phyloP scores from a whole-genome alignment of 2,888 invertebrate species.

The Parapristionchus giblindavisi region DNA sequence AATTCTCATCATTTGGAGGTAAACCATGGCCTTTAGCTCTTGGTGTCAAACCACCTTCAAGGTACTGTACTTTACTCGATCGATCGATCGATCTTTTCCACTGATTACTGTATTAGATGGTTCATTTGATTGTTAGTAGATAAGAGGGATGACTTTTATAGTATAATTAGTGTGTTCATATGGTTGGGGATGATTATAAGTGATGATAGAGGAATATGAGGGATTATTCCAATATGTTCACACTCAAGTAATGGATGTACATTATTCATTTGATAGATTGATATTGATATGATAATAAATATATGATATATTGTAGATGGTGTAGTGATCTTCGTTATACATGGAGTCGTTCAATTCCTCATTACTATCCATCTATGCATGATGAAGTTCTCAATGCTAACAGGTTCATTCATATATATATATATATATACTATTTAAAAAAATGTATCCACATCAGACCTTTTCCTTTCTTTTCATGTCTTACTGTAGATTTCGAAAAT shows the following conservation, averaged over 20 bases:
- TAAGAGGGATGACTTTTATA: no score
- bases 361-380: conserved; percentile 55
- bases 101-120: background rate
- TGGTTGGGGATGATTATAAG: no score
- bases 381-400: conserved; percentile 51
- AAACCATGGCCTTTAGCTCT: conserved; percentile 34
- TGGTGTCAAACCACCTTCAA: conserved; percentile 33
- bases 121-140: no score
- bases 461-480: no score
- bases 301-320: conserved; percentile 34
- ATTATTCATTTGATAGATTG: no score
- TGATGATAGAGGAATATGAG: no score
- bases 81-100: background rate
- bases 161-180: no score
- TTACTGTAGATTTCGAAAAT: no score
- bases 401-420: conserved; percentile 42
- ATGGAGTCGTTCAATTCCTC: conserved; percentile 48
- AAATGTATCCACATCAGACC: no score
- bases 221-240: no score
- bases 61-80: conserved; percentile 36
- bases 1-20: conserved; percentile 43
- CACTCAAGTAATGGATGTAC: no score
- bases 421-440: no score
- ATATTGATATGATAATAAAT: background rate
- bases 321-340: conserved; percentile 50